Conservation (phyloP, 1,140 invertebrate species). For the Lamellibrachia luymesi region DNA sequence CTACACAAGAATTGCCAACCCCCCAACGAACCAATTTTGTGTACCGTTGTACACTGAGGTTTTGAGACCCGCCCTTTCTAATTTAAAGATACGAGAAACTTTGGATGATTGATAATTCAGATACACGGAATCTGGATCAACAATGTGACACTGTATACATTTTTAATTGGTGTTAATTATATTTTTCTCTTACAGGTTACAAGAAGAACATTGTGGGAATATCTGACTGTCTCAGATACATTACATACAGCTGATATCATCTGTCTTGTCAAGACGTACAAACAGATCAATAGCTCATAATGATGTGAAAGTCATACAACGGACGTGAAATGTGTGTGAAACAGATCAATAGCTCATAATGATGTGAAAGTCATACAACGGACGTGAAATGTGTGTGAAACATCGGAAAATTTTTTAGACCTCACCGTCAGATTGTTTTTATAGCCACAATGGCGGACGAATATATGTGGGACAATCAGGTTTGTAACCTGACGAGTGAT, state of each 20-base stretch:
- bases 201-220: neutral
- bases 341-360: neutral
- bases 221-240: neutral
- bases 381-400: neutral
- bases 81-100: neutral
- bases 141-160: no score
- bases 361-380: neutral
- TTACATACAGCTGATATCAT: neutral
- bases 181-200: neutral
- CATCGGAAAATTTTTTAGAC: neutral
- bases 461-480: neutral
- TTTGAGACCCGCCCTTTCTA: no score
- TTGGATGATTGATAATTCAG: neutral
- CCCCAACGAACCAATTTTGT: neutral
- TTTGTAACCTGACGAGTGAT: neutral
- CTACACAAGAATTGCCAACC: no score
- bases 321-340: neutral
- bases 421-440: neutral
- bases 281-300: neutral
- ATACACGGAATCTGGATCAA: neutral
- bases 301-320: neutral
- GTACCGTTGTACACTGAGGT: neutral
- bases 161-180: neutral
- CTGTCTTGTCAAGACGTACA: neutral
- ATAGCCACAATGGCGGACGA: neutral